Evolutionary conservation across 53 echinoderm and acorn worm species (phyloP).

Genomic region (Apostichopus leukothele): DNA sequence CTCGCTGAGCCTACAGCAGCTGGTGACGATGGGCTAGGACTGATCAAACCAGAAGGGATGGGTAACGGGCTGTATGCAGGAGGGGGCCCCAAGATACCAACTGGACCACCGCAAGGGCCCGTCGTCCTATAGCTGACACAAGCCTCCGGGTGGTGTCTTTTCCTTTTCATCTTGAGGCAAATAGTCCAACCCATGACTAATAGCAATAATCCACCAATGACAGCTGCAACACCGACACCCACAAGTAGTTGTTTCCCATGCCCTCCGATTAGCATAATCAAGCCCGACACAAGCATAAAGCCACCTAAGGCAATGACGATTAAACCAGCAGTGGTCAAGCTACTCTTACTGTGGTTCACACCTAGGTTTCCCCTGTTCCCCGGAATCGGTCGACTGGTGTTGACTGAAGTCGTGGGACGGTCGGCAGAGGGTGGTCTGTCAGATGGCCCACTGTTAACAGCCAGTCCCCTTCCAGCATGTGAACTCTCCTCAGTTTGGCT

Average conservation of each 20-base stretch:
- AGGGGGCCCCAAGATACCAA: neutral
- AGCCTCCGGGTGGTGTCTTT: neutral
- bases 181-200: constrained; percentile 28
- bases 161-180: constrained; percentile 8
- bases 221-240: constrained; percentile 6
- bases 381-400: neutral
- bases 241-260: neutral
- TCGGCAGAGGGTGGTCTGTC: neutral
- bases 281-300: constrained; percentile 16
- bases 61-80: constrained; percentile 18
- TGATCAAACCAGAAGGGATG: too few relatives aligned
- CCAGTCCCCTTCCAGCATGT: neutral
- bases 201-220: neutral
- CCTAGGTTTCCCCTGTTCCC: constrained; percentile 23
- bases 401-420: neutral
- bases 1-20: neutral
- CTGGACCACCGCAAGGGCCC: neutral
- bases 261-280: constrained; percentile 29
- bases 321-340: constrained; percentile 16
- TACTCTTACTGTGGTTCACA: neutral
- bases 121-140: neutral
- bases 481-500: neutral
- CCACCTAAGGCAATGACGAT: constrained; percentile 25
- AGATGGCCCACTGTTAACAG: neutral
- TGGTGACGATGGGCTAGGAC: too few relatives aligned